Evolutionary conservation across 2,888 invertebrate genomes (phyloP).

Genomic region (Abrostola tripartita): DNA sequence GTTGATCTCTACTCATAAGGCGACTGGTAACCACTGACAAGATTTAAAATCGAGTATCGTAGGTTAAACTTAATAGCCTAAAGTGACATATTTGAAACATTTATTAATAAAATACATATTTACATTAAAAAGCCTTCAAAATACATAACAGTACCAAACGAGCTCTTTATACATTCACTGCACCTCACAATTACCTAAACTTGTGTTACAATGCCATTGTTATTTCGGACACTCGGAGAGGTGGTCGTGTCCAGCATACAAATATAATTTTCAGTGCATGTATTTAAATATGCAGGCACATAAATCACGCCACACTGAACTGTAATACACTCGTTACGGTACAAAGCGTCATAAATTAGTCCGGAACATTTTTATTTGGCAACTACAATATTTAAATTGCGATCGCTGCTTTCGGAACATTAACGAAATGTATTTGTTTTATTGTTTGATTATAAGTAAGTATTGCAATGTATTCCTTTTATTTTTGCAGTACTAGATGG

Average conservation of each 20-base stretch:
- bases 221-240: neutral
- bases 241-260: neutral
- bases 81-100: too few relatives aligned
- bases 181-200: neutral
- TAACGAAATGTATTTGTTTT: neutral
- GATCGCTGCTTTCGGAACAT: neutral
- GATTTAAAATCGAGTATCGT: too few relatives aligned
- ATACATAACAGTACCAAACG: neutral
- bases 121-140: neutral
- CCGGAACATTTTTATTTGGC: conserved; percentile 28
- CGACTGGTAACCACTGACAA: too few relatives aligned
- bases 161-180: neutral
- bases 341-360: conserved; percentile 42
- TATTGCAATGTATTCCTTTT: neutral
- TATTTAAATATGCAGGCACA: conserved; percentile 39
- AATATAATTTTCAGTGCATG: conserved; percentile 23
- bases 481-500: too few relatives aligned
- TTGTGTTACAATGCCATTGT: neutral
- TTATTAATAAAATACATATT: too few relatives aligned
- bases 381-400: conserved; percentile 16
- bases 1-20: too few relatives aligned
- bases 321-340: conserved; percentile 41
- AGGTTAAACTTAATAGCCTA: too few relatives aligned
- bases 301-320: conserved; percentile 36
- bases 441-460: neutral